Percentiles rank a stretch among this genome's conserved stretches.
Conservation (phyloP, 53 echinoderm and acorn worm genomes). For the Mesocentrotus franciscanus region DNA sequence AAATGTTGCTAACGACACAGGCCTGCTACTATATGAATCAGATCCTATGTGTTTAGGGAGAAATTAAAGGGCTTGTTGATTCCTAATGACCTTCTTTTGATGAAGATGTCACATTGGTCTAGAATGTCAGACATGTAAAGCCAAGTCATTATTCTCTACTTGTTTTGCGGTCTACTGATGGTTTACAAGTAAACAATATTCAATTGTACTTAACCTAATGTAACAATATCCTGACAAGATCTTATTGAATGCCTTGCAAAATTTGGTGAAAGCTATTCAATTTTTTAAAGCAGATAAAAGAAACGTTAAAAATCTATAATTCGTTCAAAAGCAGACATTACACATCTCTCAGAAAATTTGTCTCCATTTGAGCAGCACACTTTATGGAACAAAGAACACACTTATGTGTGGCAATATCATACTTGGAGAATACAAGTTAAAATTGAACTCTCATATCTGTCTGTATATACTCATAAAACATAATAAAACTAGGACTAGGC, state of each 20-base stretch:
- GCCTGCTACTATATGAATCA: constrained; percentile 52
- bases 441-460: background rate
- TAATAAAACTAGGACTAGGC: background rate
- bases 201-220: background rate
- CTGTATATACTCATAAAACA: background rate
- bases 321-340: background rate
- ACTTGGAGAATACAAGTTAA: too few species aligned
- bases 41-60: constrained; percentile 58
- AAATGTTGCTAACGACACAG: constrained; percentile 60
- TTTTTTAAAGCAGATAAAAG: background rate
- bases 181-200: background rate
- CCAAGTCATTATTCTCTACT: constrained; percentile 14
- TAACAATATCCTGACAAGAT: background rate
- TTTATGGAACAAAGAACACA: background rate
- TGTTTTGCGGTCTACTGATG: background rate
- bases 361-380: background rate
- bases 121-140: background rate
- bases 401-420: background rate
- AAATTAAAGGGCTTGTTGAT: constrained; percentile 44
- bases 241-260: background rate
- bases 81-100: constrained; percentile 10
- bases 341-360: background rate
- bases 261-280: background rate
- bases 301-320: background rate
- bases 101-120: constrained; percentile 25